phyloP scores from a whole-genome alignment of 1,140 invertebrate genomes.

The Heliothis subflexa region DNA sequence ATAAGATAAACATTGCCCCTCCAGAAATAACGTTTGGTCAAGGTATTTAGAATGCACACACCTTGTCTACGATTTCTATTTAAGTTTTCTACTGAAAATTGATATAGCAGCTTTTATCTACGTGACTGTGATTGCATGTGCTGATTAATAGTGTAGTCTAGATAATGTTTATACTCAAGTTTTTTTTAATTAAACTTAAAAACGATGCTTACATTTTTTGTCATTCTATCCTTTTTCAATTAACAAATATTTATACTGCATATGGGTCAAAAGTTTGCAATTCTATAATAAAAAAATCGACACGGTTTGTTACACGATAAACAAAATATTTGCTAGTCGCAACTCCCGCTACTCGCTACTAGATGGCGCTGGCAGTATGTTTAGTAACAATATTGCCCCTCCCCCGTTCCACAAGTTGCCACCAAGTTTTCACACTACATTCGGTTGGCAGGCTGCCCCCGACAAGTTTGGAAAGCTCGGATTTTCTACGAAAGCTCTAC shows the following conservation, averaged over 20 bases:
- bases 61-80: conserved; percentile 56
- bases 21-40: conserved; percentile 75
- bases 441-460: conserved; percentile 53
- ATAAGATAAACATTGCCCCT: conserved; percentile 72
- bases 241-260: too few species aligned
- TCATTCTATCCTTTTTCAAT: too few species aligned
- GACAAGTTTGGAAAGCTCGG: conserved; percentile 51
- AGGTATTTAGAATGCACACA: conserved; percentile 71
- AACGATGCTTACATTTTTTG: too few species aligned
- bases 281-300: background rate
- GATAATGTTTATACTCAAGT: background rate
- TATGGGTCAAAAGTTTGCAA: background rate
- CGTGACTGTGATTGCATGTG: too few species aligned
- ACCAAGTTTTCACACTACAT: conserved; percentile 53
- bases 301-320: background rate
- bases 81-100: conserved; percentile 42
- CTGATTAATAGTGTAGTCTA: too few species aligned
- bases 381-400: conserved; percentile 28
- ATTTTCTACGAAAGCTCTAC: conserved; percentile 50
- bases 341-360: conserved; percentile 61
- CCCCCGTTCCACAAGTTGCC: conserved; percentile 48
- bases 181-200: too few species aligned
- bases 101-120: conserved; percentile 7
- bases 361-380: conserved; percentile 67
- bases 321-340: background rate